Percentiles rank a stretch among this genome's conserved stretches.
These are phyloP conservation scores for Enteromius radiatus DNA, from an alignment of 2,797 vertebrate genomes.

Conservation along the genomic window DNA sequence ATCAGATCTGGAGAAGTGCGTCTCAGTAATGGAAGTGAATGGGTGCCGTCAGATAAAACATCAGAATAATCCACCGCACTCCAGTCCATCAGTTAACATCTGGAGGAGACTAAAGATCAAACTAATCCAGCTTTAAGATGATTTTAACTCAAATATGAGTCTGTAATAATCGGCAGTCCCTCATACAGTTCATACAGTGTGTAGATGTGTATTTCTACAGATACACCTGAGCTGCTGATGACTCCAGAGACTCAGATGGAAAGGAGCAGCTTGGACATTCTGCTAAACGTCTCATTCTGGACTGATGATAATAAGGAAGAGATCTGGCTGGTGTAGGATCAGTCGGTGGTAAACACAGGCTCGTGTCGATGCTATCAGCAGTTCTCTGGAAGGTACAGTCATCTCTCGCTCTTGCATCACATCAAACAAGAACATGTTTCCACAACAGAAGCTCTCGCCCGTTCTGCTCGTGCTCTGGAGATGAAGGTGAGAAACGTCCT, in stretches of 20 bases:
- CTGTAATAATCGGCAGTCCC: no score
- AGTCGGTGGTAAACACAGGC: neutral
- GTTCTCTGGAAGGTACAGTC: neutral
- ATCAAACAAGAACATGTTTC: constrained; percentile 3
- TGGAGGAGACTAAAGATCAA: neutral
- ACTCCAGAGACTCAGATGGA: no score
- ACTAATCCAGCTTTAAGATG: neutral
- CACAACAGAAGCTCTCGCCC: constrained; percentile 1
- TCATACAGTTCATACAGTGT: no score
- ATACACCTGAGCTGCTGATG: no score
- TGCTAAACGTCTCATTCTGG: neutral
- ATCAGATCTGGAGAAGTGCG: neutral
- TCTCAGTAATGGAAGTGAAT: neutral
- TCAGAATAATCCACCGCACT: neutral
- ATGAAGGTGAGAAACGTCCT: neutral
- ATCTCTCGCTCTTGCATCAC: neutral
- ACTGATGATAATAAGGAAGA: neutral
- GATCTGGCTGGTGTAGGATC: neutral
- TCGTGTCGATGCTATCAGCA: neutral
- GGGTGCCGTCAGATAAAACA: neutral
- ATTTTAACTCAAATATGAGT: no score
- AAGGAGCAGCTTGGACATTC: no score
- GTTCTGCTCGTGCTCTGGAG: neutral
- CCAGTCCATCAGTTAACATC: neutral
- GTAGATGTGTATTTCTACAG: no score